Conservation (phyloP, 2,797 vertebrate species). For the Etheostoma perlongum region DNA sequence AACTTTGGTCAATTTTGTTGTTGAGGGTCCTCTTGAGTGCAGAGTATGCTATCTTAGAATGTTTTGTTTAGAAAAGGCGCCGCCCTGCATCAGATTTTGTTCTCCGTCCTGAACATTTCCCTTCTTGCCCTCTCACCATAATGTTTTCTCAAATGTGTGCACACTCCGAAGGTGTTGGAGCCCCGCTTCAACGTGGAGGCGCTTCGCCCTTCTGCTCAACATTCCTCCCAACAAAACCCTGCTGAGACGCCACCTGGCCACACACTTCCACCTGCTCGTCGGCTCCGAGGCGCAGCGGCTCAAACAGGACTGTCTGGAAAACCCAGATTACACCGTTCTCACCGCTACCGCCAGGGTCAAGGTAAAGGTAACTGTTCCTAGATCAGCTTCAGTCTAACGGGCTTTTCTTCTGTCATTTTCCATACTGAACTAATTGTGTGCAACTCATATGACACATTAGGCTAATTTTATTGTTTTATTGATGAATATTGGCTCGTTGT, state of each 20-base stretch:
- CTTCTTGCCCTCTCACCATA: not conserved
- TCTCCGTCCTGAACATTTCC: not conserved
- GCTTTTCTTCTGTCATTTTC: too few relatives aligned
- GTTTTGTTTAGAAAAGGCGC: not conserved
- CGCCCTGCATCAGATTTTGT: not conserved
- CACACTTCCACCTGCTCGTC: conserved; percentile 95
- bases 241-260: conserved; percentile 94
- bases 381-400: too few relatives aligned
- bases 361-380: conserved; percentile 72
- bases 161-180: conserved; percentile 89
- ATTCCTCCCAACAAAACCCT: conserved; percentile 96
- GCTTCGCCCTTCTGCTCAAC: conserved; percentile 95
- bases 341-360: conserved; percentile 96
- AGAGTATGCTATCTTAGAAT: not conserved
- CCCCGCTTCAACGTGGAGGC: conserved; percentile 98
- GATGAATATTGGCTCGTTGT: too few relatives aligned
- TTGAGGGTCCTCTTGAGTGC: not conserved
- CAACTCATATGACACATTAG: too few relatives aligned
- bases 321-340: conserved; percentile 91
- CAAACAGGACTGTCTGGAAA: conserved; percentile 93
- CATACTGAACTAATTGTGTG: too few relatives aligned
- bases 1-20: too few relatives aligned
- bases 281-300: conserved; percentile 92
- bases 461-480: too few relatives aligned
- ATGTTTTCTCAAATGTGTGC: not conserved